These are phyloP conservation scores for Patiria miniata DNA, from an alignment of 35 echinoderm and acorn worm genomes.

Conservation along the genomic window DNA sequence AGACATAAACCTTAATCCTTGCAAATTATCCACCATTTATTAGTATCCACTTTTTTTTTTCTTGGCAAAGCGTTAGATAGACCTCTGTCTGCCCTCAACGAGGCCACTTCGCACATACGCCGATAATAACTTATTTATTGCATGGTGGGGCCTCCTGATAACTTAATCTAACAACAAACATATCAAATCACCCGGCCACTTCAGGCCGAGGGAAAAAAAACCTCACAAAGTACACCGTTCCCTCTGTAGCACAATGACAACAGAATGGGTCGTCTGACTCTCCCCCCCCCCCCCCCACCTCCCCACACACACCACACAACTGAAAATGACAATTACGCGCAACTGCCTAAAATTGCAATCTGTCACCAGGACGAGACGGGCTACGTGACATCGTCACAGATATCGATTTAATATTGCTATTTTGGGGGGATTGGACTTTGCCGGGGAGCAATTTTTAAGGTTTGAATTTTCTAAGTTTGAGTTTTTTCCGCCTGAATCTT, in stretches of 20 bases:
- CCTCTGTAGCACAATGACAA: conserved; percentile 3
- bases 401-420: neutral
- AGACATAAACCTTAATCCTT: neutral
- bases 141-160: neutral
- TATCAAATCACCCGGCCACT: conserved; percentile 11
- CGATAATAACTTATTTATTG: conserved; percentile 31
- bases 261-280: neutral
- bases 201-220: neutral
- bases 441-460: too few species aligned
- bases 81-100: neutral
- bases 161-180: conserved; percentile 34
- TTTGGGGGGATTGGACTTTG: neutral
- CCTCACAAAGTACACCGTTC: conserved; percentile 10
- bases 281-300: neutral
- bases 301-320: too few species aligned
- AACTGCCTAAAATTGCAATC: conserved; percentile 22
- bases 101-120: conserved; percentile 1
- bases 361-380: conserved; percentile 8
- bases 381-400: neutral
- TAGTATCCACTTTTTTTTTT: neutral
- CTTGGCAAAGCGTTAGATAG: too few species aligned
- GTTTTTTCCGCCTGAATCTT: too few species aligned
- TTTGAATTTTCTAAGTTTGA: too few species aligned
- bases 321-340: neutral
- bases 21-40: neutral